Conservation (phyloP, 2,888 invertebrate species). For the Eilema depressum region DNA sequence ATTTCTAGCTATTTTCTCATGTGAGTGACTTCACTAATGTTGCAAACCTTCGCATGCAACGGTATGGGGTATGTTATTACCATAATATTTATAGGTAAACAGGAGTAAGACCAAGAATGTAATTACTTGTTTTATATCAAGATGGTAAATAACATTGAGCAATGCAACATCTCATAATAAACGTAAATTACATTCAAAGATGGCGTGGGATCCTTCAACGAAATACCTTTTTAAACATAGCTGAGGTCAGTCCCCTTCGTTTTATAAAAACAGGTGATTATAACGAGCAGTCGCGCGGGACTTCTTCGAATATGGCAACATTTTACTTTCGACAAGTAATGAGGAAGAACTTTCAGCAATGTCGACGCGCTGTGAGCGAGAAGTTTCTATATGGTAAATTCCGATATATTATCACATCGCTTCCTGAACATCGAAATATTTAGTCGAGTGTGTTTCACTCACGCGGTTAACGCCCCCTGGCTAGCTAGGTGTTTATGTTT, state of each 20-base stretch:
- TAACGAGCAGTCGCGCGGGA: conserved; percentile 17
- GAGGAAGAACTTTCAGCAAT: conserved; percentile 33
- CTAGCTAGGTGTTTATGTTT: neutral
- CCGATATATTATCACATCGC: conserved; percentile 16
- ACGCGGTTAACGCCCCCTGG: no score
- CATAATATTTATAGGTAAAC: neutral
- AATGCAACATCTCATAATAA: conserved; percentile 24
- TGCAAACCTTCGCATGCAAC: neutral
- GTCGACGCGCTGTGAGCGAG: conserved; percentile 13
- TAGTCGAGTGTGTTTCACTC: neutral
- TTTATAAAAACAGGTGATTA: conserved; percentile 28
- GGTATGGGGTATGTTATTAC: neutral
- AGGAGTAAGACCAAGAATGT: conserved; percentile 3
- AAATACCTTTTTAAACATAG: conserved; percentile 23
- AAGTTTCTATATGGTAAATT: conserved; percentile 25
- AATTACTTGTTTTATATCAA: conserved; percentile 24
- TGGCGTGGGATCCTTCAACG: conserved; percentile 13
- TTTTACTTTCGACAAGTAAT: conserved; percentile 29
- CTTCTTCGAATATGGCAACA: conserved; percentile 23
- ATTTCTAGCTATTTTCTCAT: neutral
- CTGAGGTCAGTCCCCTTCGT: conserved; percentile 28
- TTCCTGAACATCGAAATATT: conserved; percentile 5
- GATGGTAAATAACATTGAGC: conserved; percentile 21
- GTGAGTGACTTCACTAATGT: neutral
- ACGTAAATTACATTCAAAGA: conserved; percentile 21